phyloP scores from a whole-genome alignment of 1,140 invertebrate genomes.

The Lasioglossum baleicum region DNA sequence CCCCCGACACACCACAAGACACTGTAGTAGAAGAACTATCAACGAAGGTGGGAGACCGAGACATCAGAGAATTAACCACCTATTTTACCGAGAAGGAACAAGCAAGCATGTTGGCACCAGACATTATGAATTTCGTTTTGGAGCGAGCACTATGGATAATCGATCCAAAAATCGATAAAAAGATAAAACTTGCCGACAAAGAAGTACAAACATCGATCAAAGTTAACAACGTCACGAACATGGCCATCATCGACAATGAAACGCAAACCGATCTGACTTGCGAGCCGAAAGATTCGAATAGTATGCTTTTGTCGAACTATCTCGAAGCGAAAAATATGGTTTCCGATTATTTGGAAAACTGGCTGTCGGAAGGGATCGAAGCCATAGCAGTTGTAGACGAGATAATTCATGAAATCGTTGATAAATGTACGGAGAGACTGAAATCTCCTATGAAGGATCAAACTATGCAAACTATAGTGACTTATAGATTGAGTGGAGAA shows the following conservation, averaged over 20 bases:
- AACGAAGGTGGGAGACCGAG: neutral
- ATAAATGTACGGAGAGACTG: constrained; percentile 40
- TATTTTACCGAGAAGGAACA: neutral
- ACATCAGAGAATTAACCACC: neutral
- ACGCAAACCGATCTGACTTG: constrained; percentile 59
- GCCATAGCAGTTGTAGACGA: constrained; percentile 35
- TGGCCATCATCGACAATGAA: constrained; percentile 45
- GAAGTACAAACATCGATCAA: constrained; percentile 50
- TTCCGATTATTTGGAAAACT: constrained; percentile 34
- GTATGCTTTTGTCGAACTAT: constrained; percentile 52
- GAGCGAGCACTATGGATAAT: constrained; percentile 57
- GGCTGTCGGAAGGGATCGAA: constrained; percentile 41
- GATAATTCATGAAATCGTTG: constrained; percentile 54
- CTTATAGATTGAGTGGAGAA: constrained; percentile 12
- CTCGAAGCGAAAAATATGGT: constrained; percentile 38
- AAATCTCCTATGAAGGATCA: constrained; percentile 48
- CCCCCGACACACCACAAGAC: neutral
- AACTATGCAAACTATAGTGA: constrained; percentile 51
- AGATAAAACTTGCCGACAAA: neutral
- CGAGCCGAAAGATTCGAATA: constrained; percentile 55
- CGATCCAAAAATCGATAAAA: constrained; percentile 19
- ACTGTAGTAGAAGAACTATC: neutral
- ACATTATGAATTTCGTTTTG: constrained; percentile 48
- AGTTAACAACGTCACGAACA: constrained; percentile 43
- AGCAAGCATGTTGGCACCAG: constrained; percentile 2